A percentile compares a stretch with the other conserved stretches of the same genome.
phyloP scores from a whole-genome alignment of 2,888 invertebrate genomes.

The Hesperia comma region DNA sequence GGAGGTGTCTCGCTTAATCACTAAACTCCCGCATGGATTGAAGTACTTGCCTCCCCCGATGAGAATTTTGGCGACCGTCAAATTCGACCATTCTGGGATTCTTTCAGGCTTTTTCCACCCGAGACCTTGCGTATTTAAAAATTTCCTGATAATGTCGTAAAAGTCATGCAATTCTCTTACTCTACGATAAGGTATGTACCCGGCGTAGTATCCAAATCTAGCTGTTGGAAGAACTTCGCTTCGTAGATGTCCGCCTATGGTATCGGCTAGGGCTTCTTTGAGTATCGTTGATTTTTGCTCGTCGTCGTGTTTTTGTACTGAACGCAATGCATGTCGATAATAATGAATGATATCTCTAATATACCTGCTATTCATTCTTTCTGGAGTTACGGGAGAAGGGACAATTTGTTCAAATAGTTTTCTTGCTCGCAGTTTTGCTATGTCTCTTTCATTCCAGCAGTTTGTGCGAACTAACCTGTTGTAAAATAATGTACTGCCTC shows the following conservation, averaged over 20 bases:
- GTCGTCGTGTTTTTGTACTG: conserved; percentile 51
- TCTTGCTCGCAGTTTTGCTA: conserved; percentile 66
- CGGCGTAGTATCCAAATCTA: conserved; percentile 74
- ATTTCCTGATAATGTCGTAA: conserved; percentile 58
- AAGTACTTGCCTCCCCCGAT: conserved; percentile 59
- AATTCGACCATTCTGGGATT: conserved; percentile 61
- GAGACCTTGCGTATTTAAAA: conserved; percentile 68
- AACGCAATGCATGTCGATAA: conserved; percentile 56
- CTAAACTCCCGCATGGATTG: conserved; percentile 64
- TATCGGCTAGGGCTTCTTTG: conserved; percentile 65
- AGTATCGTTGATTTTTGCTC: conserved; percentile 51
- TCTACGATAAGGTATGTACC: conserved; percentile 65
- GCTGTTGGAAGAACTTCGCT: conserved; percentile 67
- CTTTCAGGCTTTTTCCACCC: conserved; percentile 66
- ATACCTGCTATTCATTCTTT: conserved; percentile 61
- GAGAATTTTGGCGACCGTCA: conserved; percentile 68
- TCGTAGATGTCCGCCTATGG: conserved; percentile 70
- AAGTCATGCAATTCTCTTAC: conserved; percentile 63
- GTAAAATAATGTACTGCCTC: conserved; percentile 67
- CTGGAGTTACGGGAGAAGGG: conserved; percentile 56
- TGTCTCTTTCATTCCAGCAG: conserved; percentile 70
- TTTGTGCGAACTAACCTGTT: conserved; percentile 49
- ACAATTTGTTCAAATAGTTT: conserved; percentile 63
- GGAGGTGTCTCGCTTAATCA: conserved; percentile 63
- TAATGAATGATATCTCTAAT: conserved; percentile 60